Percentiles rank a stretch among this genome's conserved stretches.
Conservation (phyloP, 2,888 invertebrate species). For the Trichogramma evanescens region DNA sequence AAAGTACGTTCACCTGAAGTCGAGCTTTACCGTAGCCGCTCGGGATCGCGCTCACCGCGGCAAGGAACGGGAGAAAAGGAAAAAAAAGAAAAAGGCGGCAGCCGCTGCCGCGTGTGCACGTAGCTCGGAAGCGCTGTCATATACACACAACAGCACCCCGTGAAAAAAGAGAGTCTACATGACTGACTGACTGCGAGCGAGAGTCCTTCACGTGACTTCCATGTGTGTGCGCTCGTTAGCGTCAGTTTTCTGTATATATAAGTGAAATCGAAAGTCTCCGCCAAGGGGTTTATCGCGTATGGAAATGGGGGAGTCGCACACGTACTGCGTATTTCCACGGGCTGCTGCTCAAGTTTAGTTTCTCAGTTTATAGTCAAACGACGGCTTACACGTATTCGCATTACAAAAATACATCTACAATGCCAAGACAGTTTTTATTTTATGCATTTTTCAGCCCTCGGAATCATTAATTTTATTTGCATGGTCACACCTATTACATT, state of each 20-base stretch:
- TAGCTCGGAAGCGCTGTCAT: not conserved
- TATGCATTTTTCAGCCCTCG: no score
- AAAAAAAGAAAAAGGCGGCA: not conserved
- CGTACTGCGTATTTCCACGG: no score
- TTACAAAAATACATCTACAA: no score
- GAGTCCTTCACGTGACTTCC: constrained; percentile 45
- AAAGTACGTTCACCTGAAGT: not conserved
- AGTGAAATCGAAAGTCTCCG: constrained; percentile 41
- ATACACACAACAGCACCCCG: not conserved
- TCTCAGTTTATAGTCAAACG: no score
- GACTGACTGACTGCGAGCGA: constrained; percentile 20
- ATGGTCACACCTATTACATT: no score
- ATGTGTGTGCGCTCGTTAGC: constrained; percentile 44
- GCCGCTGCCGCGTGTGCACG: no score
- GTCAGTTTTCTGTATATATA: constrained; percentile 37
- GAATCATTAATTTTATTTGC: no score
- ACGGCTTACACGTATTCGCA: no score
- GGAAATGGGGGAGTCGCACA: no score
- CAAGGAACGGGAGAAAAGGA: not conserved
- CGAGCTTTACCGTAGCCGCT: not conserved
- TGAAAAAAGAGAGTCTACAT: constrained; percentile 4
- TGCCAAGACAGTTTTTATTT: no score
- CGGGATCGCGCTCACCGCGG: not conserved
- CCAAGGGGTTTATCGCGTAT: constrained; percentile 11
- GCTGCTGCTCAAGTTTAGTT: no score